These are phyloP conservation scores for Bursaphelenchus okinawaensis DNA, from an alignment of 2,888 invertebrate genomes.

Conservation along the genomic window DNA sequence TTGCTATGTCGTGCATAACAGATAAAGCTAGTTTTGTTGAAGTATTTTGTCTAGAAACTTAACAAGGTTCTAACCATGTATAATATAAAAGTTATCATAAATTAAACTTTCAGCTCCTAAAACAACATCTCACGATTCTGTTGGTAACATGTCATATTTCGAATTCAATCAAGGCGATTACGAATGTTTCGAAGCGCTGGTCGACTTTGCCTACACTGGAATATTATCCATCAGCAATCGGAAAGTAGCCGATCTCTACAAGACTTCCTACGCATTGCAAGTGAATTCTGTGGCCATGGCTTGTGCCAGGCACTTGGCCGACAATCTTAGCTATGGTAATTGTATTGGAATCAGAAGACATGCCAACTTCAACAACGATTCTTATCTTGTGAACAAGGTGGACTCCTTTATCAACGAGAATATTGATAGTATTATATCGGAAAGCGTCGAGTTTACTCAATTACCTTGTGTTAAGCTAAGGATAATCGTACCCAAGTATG, in stretches of 20 bases:
- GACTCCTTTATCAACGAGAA: conserved; percentile 51
- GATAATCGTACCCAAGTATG: conserved; percentile 40
- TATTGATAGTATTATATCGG: conserved; percentile 41
- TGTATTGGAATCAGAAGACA: conserved; percentile 60
- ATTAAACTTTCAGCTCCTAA: not conserved
- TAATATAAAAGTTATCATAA: no score
- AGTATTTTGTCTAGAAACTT: not conserved
- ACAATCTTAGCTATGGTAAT: conserved; percentile 65
- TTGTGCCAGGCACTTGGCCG: conserved; percentile 69
- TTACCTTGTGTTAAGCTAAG: conserved; percentile 53
- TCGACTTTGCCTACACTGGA: conserved; percentile 75
- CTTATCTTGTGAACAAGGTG: conserved; percentile 41
- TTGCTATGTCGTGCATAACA: no score
- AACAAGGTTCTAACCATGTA: no score
- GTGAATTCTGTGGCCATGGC: conserved; percentile 71
- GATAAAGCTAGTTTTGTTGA: no score
- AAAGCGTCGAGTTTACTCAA: conserved; percentile 50
- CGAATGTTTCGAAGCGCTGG: conserved; percentile 70
- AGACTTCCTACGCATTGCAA: conserved; percentile 70
- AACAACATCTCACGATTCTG: not conserved
- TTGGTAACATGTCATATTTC: conserved; percentile 29
- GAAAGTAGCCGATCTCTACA: conserved; percentile 72
- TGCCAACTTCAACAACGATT: conserved; percentile 55
- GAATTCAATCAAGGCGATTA: conserved; percentile 63
- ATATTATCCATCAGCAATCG: conserved; percentile 60